Evolutionary conservation across 1,140 invertebrate species (phyloP).

Genomic region (Drosophila littoralis): DNA sequence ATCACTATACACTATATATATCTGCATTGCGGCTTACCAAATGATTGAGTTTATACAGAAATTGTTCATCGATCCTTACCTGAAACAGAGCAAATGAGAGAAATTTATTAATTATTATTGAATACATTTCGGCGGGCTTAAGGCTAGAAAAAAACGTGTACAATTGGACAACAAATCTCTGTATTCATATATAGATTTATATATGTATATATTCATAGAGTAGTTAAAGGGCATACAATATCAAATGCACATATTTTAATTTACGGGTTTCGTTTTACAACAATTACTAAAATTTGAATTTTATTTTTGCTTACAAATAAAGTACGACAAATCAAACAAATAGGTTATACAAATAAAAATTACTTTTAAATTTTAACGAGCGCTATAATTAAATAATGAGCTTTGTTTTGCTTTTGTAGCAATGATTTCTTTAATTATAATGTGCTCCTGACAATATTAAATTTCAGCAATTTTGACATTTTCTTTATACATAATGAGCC

Average conservation of each 20-base stretch:
- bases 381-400: constrained; percentile 49
- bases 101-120: constrained; percentile 45
- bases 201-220: constrained; percentile 5
- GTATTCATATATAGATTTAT: constrained; percentile 23
- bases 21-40: constrained; percentile 72
- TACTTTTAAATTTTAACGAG: constrained; percentile 40
- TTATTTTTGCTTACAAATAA: constrained; percentile 3
- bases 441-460: constrained; percentile 17
- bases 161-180: constrained; percentile 50
- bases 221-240: constrained; percentile 51
- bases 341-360: constrained; percentile 9
- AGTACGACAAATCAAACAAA: constrained; percentile 44
- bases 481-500: constrained; percentile 34
- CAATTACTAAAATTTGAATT: constrained; percentile 23
- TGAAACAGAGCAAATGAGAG: constrained; percentile 62
- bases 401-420: constrained; percentile 18
- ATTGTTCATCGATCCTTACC: constrained; percentile 84
- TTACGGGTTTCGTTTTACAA: constrained; percentile 25
- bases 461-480: constrained; percentile 37
- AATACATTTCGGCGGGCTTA: constrained; percentile 31
- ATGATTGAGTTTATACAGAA: constrained; percentile 81
- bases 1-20: constrained; percentile 2
- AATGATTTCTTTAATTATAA: constrained; percentile 38
- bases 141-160: constrained; percentile 49
- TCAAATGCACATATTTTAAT: constrained; percentile 60